Base-by-base conservation (phyloP, 2,888 invertebrate species). In the Ophonus ardosiacus region DNA sequence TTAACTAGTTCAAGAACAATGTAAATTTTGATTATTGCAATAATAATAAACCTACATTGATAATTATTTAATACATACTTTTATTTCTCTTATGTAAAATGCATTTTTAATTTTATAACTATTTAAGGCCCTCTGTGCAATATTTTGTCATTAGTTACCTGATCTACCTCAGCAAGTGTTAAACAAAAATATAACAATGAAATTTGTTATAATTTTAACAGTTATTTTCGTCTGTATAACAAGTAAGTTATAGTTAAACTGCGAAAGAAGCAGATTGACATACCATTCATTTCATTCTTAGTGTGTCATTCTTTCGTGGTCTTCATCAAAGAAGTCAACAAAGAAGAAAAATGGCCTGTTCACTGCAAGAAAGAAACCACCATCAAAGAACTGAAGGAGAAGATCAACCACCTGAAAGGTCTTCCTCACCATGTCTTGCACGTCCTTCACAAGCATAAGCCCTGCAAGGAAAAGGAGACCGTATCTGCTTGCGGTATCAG, bases 371-470 rank as follows among this genome's bases (percentile, higher is more conserved):
- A 57, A 59, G 65, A 61, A 71, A 43, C 78, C 15, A 78, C 63
- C 10, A 51, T 84, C 8, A 13, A 63, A 8, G 78, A 84, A 4
- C 24, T 84, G 63, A 84, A 84, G 24, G 8, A 84, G 17, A 84
- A 84, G 63, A 84, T 84, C 43, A 63, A 76, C 8, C 21, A 61
- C 3, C 15, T 51, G 6, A 84, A 84, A 31, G 56, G 31, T 13
- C 10, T 84, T 0, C 84, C 84, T 1, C 15, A 78, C 1, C 7
- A 21, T 31, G 78, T 21, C 5, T 65, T 84, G 17, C 78, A 84
- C 15, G 13, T 84, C 10, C 21, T 84, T 7, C 61, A 61, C 57
- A 84, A 84, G 13, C 40, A 84, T 21, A 17, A 40, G 2, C 5
- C 65, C 6, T 18, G 51, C 18, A 61, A 80, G 10, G 84, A 84